phyloP scores from a whole-genome alignment of 2,888 invertebrate species.

The Lepetodrilus schrolli region DNA sequence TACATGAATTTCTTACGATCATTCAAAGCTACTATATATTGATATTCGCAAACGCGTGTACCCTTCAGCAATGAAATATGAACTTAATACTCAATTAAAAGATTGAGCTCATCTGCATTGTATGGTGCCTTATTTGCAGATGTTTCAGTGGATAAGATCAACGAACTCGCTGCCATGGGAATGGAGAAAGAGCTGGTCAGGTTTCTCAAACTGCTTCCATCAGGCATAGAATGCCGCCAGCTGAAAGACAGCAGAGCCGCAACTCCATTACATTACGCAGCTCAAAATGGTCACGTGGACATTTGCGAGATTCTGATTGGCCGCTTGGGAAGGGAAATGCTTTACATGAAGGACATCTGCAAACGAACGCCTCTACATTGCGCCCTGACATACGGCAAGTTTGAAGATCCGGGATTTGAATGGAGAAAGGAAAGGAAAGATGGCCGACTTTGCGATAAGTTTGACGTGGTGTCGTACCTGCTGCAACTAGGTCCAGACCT shows the following conservation, averaged over 20 bases:
- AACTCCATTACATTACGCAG: constrained; percentile 49
- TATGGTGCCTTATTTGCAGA: constrained; percentile 32
- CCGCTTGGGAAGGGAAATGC: constrained; percentile 40
- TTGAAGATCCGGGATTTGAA: constrained; percentile 25
- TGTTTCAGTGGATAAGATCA: constrained; percentile 30
- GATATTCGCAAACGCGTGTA: too few species aligned
- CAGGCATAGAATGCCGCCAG: constrained; percentile 29
- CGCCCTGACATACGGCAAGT: constrained; percentile 35
- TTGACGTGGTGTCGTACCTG: constrained; percentile 42
- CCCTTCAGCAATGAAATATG: too few species aligned
- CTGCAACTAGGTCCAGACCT: constrained; percentile 46
- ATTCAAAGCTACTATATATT: too few species aligned
- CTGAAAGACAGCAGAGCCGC: constrained; percentile 40
- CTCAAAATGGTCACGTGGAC: constrained; percentile 43
- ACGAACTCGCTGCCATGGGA: constrained; percentile 40
- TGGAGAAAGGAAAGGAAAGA: neutral
- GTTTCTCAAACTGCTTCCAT: constrained; percentile 27
- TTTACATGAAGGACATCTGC: constrained; percentile 40
- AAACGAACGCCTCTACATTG: constrained; percentile 44
- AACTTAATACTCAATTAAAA: neutral
- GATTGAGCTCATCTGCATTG: neutral
- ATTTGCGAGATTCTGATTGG: constrained; percentile 44
- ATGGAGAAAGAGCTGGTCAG: constrained; percentile 29
- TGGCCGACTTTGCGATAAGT: neutral
- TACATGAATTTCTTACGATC: too few species aligned